Percentiles rank a stretch among this genome's conserved stretches.
phyloP scores from a whole-genome alignment of 2,797 vertebrate genomes.

The Gymnothorax javanicus region DNA sequence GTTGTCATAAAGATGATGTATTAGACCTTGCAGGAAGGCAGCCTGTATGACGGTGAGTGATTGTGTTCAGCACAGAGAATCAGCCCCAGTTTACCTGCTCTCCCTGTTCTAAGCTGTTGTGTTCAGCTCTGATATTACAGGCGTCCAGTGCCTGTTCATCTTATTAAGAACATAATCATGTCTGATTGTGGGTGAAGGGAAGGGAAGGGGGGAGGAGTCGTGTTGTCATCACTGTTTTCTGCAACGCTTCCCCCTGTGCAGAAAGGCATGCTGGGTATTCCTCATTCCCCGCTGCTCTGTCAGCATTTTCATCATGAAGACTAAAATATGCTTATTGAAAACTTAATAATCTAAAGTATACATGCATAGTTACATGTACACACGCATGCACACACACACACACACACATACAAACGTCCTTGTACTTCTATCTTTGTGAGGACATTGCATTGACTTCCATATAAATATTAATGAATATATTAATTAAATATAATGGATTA shows the following conservation, averaged over 20 bases:
- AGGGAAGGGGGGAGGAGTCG: neutral
- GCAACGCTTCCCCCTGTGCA: neutral
- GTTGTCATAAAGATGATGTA: no score
- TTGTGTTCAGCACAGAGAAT: neutral
- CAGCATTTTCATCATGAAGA: neutral
- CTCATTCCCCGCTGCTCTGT: neutral
- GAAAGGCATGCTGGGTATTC: neutral
- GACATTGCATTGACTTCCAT: no score
- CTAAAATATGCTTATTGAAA: no score
- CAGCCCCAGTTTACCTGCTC: neutral
- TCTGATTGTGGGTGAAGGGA: neutral
- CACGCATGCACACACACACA: neutral
- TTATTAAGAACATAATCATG: neutral
- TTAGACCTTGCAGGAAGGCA: neutral
- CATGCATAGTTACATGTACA: neutral
- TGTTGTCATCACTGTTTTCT: neutral
- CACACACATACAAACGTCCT: no score
- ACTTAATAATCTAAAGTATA: neutral
- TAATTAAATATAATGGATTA: no score
- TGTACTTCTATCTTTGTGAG: neutral
- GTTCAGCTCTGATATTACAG: neutral
- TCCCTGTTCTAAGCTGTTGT: neutral
- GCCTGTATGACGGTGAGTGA: neutral
- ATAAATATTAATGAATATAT: no score
- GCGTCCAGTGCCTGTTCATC: neutral